A percentile compares a stretch with the other conserved stretches of the same genome.
phyloP scores from a whole-genome alignment of 1,140 invertebrate genomes.

The Brachionus paranguensis region DNA sequence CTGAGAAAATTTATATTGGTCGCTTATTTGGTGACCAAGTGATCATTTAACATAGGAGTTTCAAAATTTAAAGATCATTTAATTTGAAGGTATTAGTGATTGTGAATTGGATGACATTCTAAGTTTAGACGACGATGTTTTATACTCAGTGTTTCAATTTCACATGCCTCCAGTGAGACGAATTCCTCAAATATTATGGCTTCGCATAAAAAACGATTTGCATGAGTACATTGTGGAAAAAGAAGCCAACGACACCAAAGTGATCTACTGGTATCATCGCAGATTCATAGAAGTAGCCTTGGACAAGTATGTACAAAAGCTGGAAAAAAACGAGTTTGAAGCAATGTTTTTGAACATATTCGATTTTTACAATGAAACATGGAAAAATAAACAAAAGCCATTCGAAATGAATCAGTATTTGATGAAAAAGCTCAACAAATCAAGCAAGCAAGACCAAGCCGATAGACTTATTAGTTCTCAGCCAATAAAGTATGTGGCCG shows the following conservation, averaged over 20 bases:
- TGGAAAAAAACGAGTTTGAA: conserved; percentile 3
- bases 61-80: too few relatives aligned
- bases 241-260: conserved; percentile 55
- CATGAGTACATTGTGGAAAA: conserved; percentile 64
- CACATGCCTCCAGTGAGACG: conserved; percentile 43
- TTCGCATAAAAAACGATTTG: conserved; percentile 62
- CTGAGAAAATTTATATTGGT: too few relatives aligned
- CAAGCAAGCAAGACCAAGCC: not conserved
- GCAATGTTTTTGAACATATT: conserved; percentile 9
- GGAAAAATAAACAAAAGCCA: conserved; percentile 30
- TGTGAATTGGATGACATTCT: conserved; percentile 49
- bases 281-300: conserved; percentile 36
- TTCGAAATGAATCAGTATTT: conserved; percentile 11
- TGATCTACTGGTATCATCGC: conserved; percentile 40
- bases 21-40: too few relatives aligned
- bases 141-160: conserved; percentile 46
- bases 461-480: not conserved
- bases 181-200: conserved; percentile 61
- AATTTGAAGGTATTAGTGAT: conserved; percentile 43
- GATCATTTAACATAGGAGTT: too few relatives aligned
- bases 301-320: not conserved
- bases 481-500: not conserved
- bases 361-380: conserved; percentile 40
- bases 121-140: conserved; percentile 49
- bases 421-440: not conserved